Conservation (phyloP, 2,888 invertebrate species). For the Cheilosia impressa region DNA sequence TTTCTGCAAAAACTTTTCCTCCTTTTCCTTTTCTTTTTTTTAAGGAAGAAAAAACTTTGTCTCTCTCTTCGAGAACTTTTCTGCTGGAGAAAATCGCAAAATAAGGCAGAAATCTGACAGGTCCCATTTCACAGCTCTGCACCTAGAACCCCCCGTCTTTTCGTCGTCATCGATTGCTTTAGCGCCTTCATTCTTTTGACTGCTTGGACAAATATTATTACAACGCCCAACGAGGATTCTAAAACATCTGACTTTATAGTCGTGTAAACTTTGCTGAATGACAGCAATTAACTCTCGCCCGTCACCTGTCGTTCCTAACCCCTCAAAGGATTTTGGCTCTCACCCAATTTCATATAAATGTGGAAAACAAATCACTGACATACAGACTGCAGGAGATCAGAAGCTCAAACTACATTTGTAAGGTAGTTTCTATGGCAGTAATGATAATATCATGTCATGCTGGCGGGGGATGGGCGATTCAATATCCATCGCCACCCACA, state of each 20-base stretch:
- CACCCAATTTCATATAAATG: conserved; percentile 2
- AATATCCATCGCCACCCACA: neutral
- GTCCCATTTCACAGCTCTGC: conserved; percentile 35
- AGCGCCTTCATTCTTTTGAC: conserved; percentile 16
- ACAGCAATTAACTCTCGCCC: conserved; percentile 50
- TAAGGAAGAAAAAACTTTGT: neutral
- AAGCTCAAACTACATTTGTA: conserved; percentile 24
- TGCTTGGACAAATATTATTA: conserved; percentile 57
- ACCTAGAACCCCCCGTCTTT: neutral
- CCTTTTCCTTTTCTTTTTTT: neutral
- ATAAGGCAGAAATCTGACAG: conserved; percentile 31
- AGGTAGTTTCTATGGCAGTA: conserved; percentile 54
- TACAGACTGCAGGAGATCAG: neutral
- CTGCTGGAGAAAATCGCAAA: conserved; percentile 9
- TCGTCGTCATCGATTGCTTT: conserved; percentile 11
- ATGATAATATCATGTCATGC: conserved; percentile 57
- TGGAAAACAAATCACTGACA: conserved; percentile 4
- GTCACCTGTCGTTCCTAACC: neutral
- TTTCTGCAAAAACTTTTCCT: conserved; percentile 39
- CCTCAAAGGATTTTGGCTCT: neutral
- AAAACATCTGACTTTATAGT: conserved; percentile 40
- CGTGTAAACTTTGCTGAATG: conserved; percentile 40
- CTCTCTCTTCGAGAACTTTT: neutral
- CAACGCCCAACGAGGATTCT: conserved; percentile 29
- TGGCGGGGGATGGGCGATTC: neutral